These are phyloP conservation scores for Hormaphis cornu DNA, from an alignment of 1,140 invertebrate genomes.

Conservation along the genomic window DNA sequence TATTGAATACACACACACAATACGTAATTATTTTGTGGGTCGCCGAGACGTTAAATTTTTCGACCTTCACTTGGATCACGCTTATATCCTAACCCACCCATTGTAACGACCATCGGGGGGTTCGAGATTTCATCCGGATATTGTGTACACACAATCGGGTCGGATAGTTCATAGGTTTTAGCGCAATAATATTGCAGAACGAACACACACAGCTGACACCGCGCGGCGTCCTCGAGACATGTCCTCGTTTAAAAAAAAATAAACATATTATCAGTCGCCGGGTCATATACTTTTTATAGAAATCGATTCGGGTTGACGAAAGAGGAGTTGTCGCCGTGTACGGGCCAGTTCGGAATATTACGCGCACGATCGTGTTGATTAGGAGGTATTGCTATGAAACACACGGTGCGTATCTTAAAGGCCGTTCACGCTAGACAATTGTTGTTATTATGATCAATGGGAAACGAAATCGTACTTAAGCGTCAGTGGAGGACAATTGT, in stretches of 20 bases:
- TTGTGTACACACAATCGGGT: not conserved
- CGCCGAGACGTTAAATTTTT: not conserved
- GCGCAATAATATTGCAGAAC: not conserved
- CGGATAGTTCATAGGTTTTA: not conserved
- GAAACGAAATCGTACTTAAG: not conserved
- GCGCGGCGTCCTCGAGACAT: not conserved
- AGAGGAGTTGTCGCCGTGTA: not conserved
- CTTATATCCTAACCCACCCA: not conserved
- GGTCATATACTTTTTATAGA: not conserved
- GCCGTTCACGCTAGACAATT: not conserved
- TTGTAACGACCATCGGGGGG: not conserved
- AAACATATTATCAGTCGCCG: conserved; percentile 2
- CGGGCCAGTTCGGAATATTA: too few species aligned
- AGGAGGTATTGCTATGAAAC: too few species aligned
- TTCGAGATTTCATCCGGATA: not conserved
- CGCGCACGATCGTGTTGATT: too few species aligned
- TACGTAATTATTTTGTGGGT: not conserved
- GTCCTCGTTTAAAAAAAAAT: not conserved
- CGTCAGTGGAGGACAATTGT: not conserved
- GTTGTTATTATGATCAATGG: not conserved
- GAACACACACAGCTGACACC: not conserved
- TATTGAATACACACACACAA: too few species aligned
- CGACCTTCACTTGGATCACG: not conserved
- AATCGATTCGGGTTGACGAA: not conserved
- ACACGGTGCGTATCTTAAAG: not conserved